Conservation (phyloP, 92 coral and sea anemone genomes). For the Phymanthus crucifer region DNA sequence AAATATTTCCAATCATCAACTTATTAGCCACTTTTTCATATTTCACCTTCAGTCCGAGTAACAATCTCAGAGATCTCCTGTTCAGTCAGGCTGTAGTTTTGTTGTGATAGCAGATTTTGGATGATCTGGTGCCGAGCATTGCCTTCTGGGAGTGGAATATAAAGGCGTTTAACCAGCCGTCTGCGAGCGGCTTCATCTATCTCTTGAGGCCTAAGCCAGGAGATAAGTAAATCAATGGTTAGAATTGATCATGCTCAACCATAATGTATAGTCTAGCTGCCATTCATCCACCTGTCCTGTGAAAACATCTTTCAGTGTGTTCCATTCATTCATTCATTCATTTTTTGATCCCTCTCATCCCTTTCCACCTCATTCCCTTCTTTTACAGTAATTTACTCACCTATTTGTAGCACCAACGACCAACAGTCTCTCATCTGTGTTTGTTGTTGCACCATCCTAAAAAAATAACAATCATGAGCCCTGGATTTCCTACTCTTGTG, state of each 20-base stretch:
- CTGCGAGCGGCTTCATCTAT: constrained; percentile 98
- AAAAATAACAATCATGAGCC: background rate
- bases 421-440: constrained; percentile 84
- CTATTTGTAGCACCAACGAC: constrained; percentile 98
- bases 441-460: constrained; percentile 96
- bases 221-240: background rate
- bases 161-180: constrained; percentile 93
- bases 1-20: background rate
- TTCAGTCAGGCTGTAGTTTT: constrained; percentile 71
- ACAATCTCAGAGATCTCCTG: constrained; percentile 65
- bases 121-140: constrained; percentile 88
- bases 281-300: too few relatives aligned
- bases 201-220: constrained; percentile 84
- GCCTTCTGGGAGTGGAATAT: constrained; percentile 92
- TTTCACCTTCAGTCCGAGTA: constrained; percentile 81
- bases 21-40: too few relatives aligned
- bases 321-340: background rate
- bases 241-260: background rate
- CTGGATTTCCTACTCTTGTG: background rate
- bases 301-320: too few relatives aligned
- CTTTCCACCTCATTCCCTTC: background rate
- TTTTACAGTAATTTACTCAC: constrained; percentile 16
- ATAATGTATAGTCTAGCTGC: too few relatives aligned
- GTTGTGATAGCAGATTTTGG: constrained; percentile 70
- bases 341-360: background rate